Evolutionary conservation across 1,140 invertebrate species (phyloP).

Genomic region (Medauroidea extradentata): DNA sequence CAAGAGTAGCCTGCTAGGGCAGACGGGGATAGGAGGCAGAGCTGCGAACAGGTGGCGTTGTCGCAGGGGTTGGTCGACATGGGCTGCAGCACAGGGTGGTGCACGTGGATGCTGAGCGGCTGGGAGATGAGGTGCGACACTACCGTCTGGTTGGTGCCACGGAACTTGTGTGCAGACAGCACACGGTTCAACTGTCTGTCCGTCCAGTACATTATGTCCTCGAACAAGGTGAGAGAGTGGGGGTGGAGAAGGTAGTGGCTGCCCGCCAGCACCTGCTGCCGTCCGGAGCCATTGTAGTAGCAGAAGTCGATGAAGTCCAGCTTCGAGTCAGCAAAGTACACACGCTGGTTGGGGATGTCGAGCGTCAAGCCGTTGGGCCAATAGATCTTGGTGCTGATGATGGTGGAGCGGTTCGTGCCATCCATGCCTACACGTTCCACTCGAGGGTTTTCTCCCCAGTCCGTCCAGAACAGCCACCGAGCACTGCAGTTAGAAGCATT

Average conservation of each 20-base stretch:
- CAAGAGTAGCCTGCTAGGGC: conserved; percentile 71
- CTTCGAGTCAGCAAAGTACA: conserved; percentile 98
- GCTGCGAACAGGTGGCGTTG: conserved; percentile 75
- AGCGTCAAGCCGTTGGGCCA: conserved; percentile 97
- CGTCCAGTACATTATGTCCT: conserved; percentile 95
- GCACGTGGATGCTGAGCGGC: conserved; percentile 89
- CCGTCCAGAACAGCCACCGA: conserved; percentile 92
- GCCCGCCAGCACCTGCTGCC: conserved; percentile 80
- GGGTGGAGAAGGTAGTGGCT: conserved; percentile 93
- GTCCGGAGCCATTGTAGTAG: conserved; percentile 89
- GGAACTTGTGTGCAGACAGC: conserved; percentile 85
- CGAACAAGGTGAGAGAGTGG: conserved; percentile 88
- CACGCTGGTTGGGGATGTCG: conserved; percentile 86
- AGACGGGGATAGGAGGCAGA: conserved; percentile 83
- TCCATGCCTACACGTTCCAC: conserved; percentile 97
- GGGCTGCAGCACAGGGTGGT: conserved; percentile 91
- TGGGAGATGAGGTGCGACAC: conserved; percentile 92
- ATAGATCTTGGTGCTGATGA: conserved; percentile 95
- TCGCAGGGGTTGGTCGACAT: conserved; percentile 77
- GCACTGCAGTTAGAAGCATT: conserved; percentile 46
- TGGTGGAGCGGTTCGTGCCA: conserved; percentile 76
- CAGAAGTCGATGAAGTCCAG: conserved; percentile 98
- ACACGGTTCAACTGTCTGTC: conserved; percentile 88
- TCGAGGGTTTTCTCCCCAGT: conserved; percentile 96
- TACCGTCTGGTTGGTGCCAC: conserved; percentile 84